These are phyloP conservation scores for Agrotis segetum DNA, from an alignment of 2,888 invertebrate genomes.

Conservation along the genomic window DNA sequence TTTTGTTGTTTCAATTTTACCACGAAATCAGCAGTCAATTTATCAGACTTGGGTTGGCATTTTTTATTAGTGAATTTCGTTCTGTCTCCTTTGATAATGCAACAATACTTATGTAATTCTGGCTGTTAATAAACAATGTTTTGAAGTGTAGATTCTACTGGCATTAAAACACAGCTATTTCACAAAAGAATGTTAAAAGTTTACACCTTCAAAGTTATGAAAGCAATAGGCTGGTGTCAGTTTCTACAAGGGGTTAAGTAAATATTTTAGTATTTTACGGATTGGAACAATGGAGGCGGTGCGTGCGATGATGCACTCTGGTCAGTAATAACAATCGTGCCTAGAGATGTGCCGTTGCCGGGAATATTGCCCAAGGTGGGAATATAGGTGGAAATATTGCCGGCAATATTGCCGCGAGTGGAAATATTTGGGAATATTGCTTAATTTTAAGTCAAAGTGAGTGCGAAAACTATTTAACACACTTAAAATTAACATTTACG, in stretches of 20 bases:
- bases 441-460: too few relatives aligned
- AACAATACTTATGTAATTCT: not conserved
- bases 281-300: constrained; percentile 65
- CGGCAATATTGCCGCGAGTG: too few relatives aligned
- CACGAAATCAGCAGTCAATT: constrained; percentile 1
- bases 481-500: too few relatives aligned
- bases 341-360: too few relatives aligned
- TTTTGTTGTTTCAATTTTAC: constrained; percentile 1
- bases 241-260: constrained; percentile 18
- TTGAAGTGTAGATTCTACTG: not conserved
- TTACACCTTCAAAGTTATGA: constrained; percentile 23
- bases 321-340: constrained; percentile 41
- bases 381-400: too few relatives aligned
- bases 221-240: constrained; percentile 16
- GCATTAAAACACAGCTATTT: not conserved
- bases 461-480: too few relatives aligned
- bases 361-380: too few relatives aligned
- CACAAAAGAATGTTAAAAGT: not conserved
- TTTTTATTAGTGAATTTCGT: not conserved
- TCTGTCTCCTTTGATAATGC: not conserved
- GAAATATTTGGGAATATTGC: too few relatives aligned
- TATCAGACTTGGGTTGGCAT: not conserved
- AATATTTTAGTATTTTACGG: constrained; percentile 58
- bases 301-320: constrained; percentile 29
- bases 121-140: not conserved